Evolutionary conservation across 2,113 vertebrate species (phyloP), one percentile per base, ranked within the genome.

Genomic region (Malurus alboscapulatus): DNA sequence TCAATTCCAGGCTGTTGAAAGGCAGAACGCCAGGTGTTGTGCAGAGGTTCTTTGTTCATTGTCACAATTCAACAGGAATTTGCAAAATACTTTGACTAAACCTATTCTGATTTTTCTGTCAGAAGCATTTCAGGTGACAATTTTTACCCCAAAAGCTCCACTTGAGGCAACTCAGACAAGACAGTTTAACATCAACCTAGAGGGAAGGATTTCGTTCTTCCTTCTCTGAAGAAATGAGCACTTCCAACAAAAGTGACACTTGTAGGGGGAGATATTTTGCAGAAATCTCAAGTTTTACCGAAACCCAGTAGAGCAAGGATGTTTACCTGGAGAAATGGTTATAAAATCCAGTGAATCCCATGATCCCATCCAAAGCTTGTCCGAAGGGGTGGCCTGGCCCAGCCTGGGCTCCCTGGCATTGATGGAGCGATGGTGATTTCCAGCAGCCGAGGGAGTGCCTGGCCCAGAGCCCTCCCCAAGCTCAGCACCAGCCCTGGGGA

Each of bases 51-150:
- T 95, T 96, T 96, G 95, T 94, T 96, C 80, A 0, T 26, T 95
- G 91, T 90, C 90, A 95, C 92, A 81, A 88, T 88, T 85, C 92
- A 71, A 27, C 1, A 1, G 1, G 27, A 73, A 84, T 94, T 92
- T 95, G 77, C 81, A 82, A 96, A 94, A 95, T 75, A 96, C 77
- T 92, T 93, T 93, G 91, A 95, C 92, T 94, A 68, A 93, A 94
- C 72, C 84, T 86, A 40, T 73, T 90, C 81, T 87, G 88, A 93
- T 91, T 89, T 81, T 93, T 55, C 88, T 88, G 76, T 77, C 92
- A 94, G 88, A 78, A 94, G 40, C 62, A 14, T 88, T 93, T 86
- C 96, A 93, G 92, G 88, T 90, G 92, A 91, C 67, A 90, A 45
- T 73, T 96, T 85, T 77, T 80, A 94, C 82, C 82, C 93, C 87